Base-by-base conservation (phyloP, 1,140 invertebrate species). In the Temnothorax curvispinosus region DNA sequence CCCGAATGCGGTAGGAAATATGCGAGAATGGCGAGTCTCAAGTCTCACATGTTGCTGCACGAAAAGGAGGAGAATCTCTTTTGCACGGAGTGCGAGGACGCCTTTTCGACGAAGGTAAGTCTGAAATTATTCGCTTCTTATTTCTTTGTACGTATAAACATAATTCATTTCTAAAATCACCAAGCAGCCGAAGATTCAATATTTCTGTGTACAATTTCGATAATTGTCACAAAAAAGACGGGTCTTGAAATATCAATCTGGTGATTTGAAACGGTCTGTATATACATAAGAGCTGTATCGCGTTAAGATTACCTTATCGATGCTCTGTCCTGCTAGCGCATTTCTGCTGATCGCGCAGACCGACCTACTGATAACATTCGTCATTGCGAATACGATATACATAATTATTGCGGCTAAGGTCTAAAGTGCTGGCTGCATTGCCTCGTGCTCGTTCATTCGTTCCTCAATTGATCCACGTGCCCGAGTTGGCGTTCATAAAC, bases 1-100 rank as follows among this genome's bases (percentile, higher is more conserved):
- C 97, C 97, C 0, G 96, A 97, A 89, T 98, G 97, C 92, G 93
- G 95, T 54, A 94, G 95, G 92, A 96, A 96, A 87, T 97, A 97
- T 93, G 96, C 96, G 1, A 94, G 97, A 72, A 94, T 97, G 60
- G 97, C 97, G 18, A 97, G 97, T 93, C 95, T 97, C 4, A 97
- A 97, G 88, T 96, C 97, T n/a, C 97, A 98, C 91, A 95, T 98
- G 84, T 93, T 96, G 91, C 84, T 97, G 7, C 97, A 98, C 89
- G 96, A 97, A 91, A 96, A 96, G 87, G 97, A 97, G 89, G 97
- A 98, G 92, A 96, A 95, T 90, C 93, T 97, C 15, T 96, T 96
- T 88, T 98, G 97, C 92, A 95, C 95, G 11, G 97, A 97, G 91
- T 98, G 97, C 94, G 96, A 96, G 18, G 97, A 97, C 86, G 96